A percentile compares a stretch with the other conserved stretches of the same genome.
phyloP scores from a whole-genome alignment of 2,888 invertebrate genomes.

The Pycnomerus fuliginosus region DNA sequence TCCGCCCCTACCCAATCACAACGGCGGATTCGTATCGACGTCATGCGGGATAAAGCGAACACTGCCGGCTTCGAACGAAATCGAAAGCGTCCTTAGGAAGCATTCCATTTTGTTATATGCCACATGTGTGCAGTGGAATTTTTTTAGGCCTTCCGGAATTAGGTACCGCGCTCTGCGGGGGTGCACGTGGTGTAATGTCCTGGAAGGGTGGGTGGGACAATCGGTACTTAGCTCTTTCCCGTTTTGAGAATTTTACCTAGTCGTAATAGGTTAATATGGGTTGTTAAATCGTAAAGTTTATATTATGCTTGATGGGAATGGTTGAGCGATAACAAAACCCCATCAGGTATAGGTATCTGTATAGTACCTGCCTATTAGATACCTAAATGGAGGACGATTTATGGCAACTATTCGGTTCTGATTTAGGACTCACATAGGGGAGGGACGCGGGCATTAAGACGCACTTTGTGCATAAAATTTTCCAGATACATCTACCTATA shows the following conservation, averaged over 20 bases:
- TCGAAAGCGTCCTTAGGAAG: slow-evolving; percentile 25
- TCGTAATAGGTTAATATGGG: too few species aligned
- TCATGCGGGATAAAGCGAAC: slow-evolving; percentile 40
- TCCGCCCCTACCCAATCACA: slow-evolving; percentile 46
- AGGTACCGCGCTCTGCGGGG: slow-evolving; percentile 2
- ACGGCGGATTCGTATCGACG: slow-evolving; percentile 39
- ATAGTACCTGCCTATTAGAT: too few species aligned
- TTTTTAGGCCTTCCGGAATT: slow-evolving; percentile 8
- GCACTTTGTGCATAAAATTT: too few species aligned
- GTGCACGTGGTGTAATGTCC: not conserved
- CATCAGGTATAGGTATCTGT: too few species aligned
- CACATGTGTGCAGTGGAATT: slow-evolving; percentile 14
- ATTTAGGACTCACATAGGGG: too few species aligned
- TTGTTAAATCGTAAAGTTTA: slow-evolving; percentile 7
- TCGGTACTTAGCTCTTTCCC: slow-evolving; percentile 3
- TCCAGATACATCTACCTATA: too few species aligned
- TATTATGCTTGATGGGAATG: too few species aligned
- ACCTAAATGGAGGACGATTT: too few species aligned
- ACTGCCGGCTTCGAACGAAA: slow-evolving; percentile 26
- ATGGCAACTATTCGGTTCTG: too few species aligned
- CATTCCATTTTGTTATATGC: slow-evolving; percentile 47
- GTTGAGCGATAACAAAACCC: too few species aligned
- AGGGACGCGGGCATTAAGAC: too few species aligned
- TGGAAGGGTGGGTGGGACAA: slow-evolving; percentile 3
- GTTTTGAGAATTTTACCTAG: too few species aligned